A percentile compares a stretch with the other conserved stretches of the same genome.
These are phyloP conservation scores for Noctilio leporinus DNA, from an alignment of 2,113 vertebrate species.

Conservation along the genomic window DNA sequence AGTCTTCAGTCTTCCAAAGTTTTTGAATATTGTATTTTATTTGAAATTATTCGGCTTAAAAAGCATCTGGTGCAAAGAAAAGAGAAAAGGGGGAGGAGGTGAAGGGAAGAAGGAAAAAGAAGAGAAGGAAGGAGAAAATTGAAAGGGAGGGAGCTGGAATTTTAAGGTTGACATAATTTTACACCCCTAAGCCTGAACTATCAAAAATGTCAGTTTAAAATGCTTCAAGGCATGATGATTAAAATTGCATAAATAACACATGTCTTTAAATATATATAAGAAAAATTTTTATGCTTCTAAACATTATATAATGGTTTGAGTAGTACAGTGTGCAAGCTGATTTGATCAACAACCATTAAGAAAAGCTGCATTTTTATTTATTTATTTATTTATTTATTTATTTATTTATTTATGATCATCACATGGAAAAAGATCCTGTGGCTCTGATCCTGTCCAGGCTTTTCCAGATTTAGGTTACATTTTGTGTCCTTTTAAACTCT, in stretches of 20 bases:
- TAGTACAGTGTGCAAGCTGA: not conserved
- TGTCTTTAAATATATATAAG: not conserved
- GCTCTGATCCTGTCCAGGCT: constrained; percentile 32
- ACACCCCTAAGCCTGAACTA: not conserved
- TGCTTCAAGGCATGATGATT: not conserved
- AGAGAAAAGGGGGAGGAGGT: not conserved
- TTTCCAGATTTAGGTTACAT: constrained; percentile 18
- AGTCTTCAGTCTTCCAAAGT: not conserved
- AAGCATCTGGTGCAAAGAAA: not conserved
- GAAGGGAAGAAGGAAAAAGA: no score
- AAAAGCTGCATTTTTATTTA: not conserved
- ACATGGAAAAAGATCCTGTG: not conserved
- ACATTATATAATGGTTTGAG: not conserved
- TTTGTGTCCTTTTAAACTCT: constrained; percentile 51
- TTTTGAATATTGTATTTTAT: not conserved
- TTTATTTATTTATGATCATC: not conserved
- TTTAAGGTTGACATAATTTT: not conserved
- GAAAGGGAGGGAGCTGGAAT: not conserved
- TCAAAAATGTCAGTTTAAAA: not conserved
- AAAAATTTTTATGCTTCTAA: not conserved
- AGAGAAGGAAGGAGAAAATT: not conserved
- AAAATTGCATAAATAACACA: not conserved
- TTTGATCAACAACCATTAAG: not conserved
- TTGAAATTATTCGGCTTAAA: not conserved
- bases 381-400: not conserved